Evolutionary conservation across 2,888 invertebrate genomes (phyloP).

Genomic region (Bembecia ichneumoniformis): DNA sequence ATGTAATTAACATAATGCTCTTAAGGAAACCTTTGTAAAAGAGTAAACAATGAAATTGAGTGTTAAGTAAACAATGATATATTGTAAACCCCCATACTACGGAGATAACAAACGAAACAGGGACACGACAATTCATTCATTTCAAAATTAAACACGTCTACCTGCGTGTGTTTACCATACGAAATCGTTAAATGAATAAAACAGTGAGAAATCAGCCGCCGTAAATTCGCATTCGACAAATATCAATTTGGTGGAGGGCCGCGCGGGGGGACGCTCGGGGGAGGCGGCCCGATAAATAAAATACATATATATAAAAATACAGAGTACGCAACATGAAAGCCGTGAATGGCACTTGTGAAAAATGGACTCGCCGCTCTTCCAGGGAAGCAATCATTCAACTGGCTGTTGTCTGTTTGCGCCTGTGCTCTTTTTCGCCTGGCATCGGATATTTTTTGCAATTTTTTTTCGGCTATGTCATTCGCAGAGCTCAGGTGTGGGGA

Average conservation of each 20-base stretch:
- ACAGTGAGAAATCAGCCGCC: conserved; percentile 59
- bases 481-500: conserved; percentile 69
- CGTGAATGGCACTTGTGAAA: conserved; percentile 73
- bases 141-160: conserved; percentile 70
- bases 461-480: conserved; percentile 63
- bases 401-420: conserved; percentile 70
- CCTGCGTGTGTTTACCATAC: conserved; percentile 67
- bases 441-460: conserved; percentile 54
- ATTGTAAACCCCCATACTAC: conserved; percentile 24
- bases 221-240: conserved; percentile 64
- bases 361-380: conserved; percentile 72
- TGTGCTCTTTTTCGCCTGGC: conserved; percentile 63
- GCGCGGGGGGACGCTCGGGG: conserved; percentile 31
- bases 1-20: neutral
- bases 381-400: conserved; percentile 72
- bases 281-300: conserved; percentile 32
- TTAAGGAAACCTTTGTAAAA: neutral
- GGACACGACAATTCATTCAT: conserved; percentile 68
- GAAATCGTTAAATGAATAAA: conserved; percentile 71
- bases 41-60: too few species aligned
- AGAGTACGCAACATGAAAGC: conserved; percentile 65
- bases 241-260: conserved; percentile 62
- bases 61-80: conserved; percentile 23
- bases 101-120: conserved; percentile 48
- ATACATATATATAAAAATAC: conserved; percentile 63